These are phyloP conservation scores for Coleophora flavipennella DNA, from an alignment of 2,888 invertebrate genomes.

Conservation along the genomic window DNA sequence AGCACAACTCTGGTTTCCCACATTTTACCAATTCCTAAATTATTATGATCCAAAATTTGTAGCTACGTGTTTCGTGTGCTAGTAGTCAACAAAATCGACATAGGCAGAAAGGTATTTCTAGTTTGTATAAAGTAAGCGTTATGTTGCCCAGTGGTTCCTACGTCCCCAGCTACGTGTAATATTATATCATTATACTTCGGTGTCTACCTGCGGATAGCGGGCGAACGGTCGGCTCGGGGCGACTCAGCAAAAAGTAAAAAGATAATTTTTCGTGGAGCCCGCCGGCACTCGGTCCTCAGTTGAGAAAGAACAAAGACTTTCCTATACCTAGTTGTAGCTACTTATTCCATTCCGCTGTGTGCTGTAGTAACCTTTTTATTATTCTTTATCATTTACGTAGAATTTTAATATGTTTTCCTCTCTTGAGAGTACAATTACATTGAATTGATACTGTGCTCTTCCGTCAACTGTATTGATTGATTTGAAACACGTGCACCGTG, in stretches of 20 bases:
- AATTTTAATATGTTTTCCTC: slow-evolving; percentile 39
- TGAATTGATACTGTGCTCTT: too few relatives aligned
- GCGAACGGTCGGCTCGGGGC: slow-evolving; percentile 37
- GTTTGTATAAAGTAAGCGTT: slow-evolving; percentile 22
- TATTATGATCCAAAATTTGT: too few relatives aligned
- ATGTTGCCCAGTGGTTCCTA: too few relatives aligned
- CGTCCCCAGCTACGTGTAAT: too few relatives aligned
- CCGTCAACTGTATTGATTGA: too few relatives aligned
- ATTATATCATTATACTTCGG: too few relatives aligned
- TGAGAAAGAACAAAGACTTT: slow-evolving; percentile 63
- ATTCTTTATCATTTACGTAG: slow-evolving; percentile 42
- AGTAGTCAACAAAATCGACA: too few relatives aligned
- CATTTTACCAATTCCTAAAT: too few relatives aligned
- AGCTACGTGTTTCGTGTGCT: too few relatives aligned
- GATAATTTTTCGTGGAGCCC: slow-evolving; percentile 57
- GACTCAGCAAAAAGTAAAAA: slow-evolving; percentile 63
- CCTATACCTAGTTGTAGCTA: slow-evolving; percentile 60
- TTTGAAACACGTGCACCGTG: too few relatives aligned
- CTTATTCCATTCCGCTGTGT: slow-evolving; percentile 51
- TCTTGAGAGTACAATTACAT: slow-evolving; percentile 23
- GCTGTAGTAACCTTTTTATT: slow-evolving; percentile 57
- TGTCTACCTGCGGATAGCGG: slow-evolving; percentile 45
- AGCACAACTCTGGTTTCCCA: too few relatives aligned
- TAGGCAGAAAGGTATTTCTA: too few relatives aligned
- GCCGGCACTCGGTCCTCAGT: slow-evolving; percentile 30